Conservation (phyloP, 2,113 vertebrate genomes). For the Pithys albifrons region DNA sequence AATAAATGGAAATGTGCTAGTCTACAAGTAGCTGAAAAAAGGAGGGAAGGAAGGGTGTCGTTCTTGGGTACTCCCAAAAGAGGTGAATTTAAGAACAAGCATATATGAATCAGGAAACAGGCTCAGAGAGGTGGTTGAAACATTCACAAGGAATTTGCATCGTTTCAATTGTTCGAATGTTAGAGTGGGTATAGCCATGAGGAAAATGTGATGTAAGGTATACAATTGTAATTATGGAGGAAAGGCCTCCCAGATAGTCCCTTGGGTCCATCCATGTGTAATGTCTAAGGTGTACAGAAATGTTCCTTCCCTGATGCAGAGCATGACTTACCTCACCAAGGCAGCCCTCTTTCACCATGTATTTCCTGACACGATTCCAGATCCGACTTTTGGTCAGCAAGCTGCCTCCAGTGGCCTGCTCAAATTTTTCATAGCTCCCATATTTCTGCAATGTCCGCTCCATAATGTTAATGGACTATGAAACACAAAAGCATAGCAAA, state of each 20-base stretch:
- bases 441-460: constrained; percentile 86
- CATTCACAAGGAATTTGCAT: neutral
- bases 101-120: constrained; percentile 4
- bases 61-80: constrained; percentile 23
- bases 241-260: neutral
- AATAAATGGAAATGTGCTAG: constrained; percentile 42
- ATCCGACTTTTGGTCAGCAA: constrained; percentile 87
- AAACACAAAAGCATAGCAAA: neutral
- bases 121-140: neutral
- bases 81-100: neutral
- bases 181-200: neutral
- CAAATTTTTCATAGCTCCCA: constrained; percentile 90
- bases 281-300: neutral
- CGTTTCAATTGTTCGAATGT: neutral
- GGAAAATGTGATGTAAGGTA: neutral
- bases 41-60: constrained; percentile 55
- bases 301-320: neutral
- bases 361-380: constrained; percentile 87
- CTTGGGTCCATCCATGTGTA: neutral
- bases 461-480: constrained; percentile 90
- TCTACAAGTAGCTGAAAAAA: neutral
- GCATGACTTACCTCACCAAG: constrained; percentile 84
- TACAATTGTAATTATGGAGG: neutral
- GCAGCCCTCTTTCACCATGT: constrained; percentile 94
- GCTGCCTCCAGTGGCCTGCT: constrained; percentile 88